phyloP scores from a whole-genome alignment of 2,113 vertebrate genomes.

The Mugil cephalus region DNA sequence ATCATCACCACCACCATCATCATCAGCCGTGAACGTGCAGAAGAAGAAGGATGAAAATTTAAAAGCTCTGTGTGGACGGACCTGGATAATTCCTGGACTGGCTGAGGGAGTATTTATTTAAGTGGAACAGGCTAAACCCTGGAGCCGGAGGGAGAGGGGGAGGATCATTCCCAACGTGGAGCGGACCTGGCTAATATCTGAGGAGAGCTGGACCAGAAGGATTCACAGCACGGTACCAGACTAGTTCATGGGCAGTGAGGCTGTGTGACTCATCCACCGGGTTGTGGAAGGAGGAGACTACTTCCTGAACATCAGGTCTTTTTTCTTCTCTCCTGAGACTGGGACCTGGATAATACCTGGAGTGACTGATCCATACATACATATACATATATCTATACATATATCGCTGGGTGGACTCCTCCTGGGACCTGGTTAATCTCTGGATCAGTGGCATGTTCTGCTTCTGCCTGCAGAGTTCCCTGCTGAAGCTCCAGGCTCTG shows the following conservation, averaged over 20 bases:
- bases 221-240: not conserved
- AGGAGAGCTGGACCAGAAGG: not conserved
- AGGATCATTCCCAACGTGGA: not conserved
- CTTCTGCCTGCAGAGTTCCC: slow-evolving; percentile 95
- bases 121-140: slow-evolving; percentile 2
- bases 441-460: slow-evolving; percentile 89
- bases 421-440: slow-evolving; percentile 46
- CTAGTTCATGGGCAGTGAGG: slow-evolving; percentile 15
- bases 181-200: slow-evolving; percentile 41
- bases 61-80: slow-evolving; percentile 8
- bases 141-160: not conserved
- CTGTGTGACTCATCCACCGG: not conserved
- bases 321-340: not conserved
- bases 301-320: not conserved
- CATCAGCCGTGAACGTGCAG: slow-evolving; percentile 46
- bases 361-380: not conserved
- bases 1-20: slow-evolving; percentile 50
- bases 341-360: slow-evolving; percentile 54
- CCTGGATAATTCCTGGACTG: slow-evolving; percentile 11
- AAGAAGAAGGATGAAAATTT: slow-evolving; percentile 4
- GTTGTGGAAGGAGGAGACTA: not conserved
- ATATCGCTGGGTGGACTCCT: not conserved
- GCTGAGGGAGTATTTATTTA: not conserved
- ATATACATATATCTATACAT: not conserved
- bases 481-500: slow-evolving; percentile 92